These are phyloP conservation scores for Muscicapa striata DNA, from an alignment of 2,797 vertebrate species.

Conservation along the genomic window DNA sequence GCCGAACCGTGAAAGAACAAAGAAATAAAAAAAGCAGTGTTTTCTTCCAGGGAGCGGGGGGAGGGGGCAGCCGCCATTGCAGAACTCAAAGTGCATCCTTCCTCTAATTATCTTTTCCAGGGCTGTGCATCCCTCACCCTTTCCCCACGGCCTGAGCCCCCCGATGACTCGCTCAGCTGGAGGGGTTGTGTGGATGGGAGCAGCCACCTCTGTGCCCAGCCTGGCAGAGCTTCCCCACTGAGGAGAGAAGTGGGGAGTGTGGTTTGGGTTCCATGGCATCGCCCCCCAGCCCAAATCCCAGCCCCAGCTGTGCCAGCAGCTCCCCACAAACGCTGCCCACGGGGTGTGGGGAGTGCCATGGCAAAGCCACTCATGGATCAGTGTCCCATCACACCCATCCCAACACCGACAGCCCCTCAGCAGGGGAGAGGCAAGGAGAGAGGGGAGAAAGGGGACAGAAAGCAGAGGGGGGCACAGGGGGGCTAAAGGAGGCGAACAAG, in stretches of 20 bases:
- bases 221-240: accelerated
- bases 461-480: background rate
- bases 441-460: background rate
- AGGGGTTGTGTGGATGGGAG: accelerated
- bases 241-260: accelerated
- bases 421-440: background rate
- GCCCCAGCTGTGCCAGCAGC: background rate
- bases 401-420: accelerated
- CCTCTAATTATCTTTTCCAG: background rate
- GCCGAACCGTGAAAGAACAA: slow-evolving; percentile 49
- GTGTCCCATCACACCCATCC: background rate
- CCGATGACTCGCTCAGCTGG: accelerated
- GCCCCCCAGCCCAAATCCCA: accelerated
- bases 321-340: accelerated
- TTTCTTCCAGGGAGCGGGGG: background rate
- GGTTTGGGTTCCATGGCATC: background rate
- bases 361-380: accelerated
- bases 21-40: slow-evolving; percentile 32
- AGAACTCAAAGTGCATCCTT: background rate
- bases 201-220: accelerated
- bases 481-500: background rate
- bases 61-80: background rate
- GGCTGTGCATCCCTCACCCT: background rate
- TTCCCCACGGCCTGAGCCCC: background rate
- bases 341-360: accelerated